Percentiles rank a stretch among this genome's conserved stretches.
Conservation (phyloP, 2,888 invertebrate species). For the Xanthorhoe designata region DNA sequence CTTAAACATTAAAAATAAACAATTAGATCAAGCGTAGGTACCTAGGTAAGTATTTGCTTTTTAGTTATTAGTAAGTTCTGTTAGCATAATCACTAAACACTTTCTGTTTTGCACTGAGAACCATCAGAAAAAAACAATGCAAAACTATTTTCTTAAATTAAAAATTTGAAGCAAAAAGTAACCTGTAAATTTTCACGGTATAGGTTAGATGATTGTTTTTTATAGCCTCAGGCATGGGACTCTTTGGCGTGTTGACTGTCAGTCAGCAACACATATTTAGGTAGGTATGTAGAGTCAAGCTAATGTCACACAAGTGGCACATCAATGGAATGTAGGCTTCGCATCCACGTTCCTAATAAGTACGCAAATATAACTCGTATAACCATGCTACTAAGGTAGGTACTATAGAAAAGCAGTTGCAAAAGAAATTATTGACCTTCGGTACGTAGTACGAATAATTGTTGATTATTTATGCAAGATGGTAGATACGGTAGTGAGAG, state of each 20-base stretch:
- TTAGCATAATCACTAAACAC: too few species aligned
- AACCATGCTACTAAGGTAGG: slow-evolving; percentile 35
- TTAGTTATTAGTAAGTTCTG: too few species aligned
- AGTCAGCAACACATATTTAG: background rate
- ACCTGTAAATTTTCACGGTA: too few species aligned
- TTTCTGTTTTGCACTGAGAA: too few species aligned
- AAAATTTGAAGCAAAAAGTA: too few species aligned
- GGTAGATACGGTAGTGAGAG: slow-evolving; percentile 11
- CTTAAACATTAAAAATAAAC: too few species aligned
- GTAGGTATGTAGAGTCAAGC: slow-evolving; percentile 48
- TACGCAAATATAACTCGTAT: slow-evolving; percentile 45
- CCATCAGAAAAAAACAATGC: too few species aligned
- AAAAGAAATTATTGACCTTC: slow-evolving; percentile 60
- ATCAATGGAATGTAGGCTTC: slow-evolving; percentile 68
- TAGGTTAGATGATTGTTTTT: too few species aligned
- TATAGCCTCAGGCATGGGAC: background rate
- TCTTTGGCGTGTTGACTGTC: slow-evolving; percentile 10
- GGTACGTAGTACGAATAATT: slow-evolving; percentile 26
- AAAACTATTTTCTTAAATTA: too few species aligned
- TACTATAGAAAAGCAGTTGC: slow-evolving; percentile 42
- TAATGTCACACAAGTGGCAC: slow-evolving; percentile 72
- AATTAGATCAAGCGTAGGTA: too few species aligned
- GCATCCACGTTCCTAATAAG: slow-evolving; percentile 35
- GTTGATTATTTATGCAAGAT: slow-evolving; percentile 26
- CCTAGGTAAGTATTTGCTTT: too few species aligned